A percentile compares a stretch with the other conserved stretches of the same genome.
Evolutionary conservation across 2,797 vertebrate species (phyloP).

Genomic region (Cyclura pinguis): DNA sequence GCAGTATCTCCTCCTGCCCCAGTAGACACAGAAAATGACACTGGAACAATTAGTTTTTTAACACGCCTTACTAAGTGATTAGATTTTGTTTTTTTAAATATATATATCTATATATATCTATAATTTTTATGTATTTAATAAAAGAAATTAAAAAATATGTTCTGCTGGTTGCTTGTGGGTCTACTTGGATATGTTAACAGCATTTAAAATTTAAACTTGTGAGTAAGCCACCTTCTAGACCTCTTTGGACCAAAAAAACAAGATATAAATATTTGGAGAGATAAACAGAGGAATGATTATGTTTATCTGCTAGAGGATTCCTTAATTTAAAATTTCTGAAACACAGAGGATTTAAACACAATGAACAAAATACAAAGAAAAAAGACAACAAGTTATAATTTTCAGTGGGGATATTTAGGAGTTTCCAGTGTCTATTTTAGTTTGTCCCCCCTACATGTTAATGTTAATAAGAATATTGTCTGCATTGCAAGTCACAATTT

Average conservation of each 20-base stretch:
- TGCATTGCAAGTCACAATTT: not conserved
- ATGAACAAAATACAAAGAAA: accelerated
- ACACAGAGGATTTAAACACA: not conserved
- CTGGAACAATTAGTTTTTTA: not conserved
- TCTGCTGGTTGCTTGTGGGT: not conserved
- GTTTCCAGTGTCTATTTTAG: constrained; percentile 7
- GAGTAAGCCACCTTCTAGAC: not conserved
- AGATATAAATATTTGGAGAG: not conserved
- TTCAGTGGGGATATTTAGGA: not conserved
- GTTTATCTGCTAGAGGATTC: not conserved
- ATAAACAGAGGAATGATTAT: not conserved
- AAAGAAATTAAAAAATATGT: not conserved
- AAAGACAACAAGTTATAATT: constrained; percentile 17
- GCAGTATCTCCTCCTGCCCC: not conserved
- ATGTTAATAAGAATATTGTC: constrained; percentile 10
- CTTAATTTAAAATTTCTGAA: not conserved
- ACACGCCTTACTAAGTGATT: not conserved
- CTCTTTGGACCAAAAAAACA: not conserved
- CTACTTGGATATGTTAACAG: not conserved
- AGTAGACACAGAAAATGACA: not conserved
- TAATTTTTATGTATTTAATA: no score
- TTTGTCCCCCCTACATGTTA: constrained; percentile 27
- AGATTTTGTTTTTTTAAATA: not conserved
- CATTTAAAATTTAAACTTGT: not conserved
- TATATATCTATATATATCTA: no score